phyloP scores from a whole-genome alignment of 2,888 invertebrate species.

The Malthinus seriepunctatus region DNA sequence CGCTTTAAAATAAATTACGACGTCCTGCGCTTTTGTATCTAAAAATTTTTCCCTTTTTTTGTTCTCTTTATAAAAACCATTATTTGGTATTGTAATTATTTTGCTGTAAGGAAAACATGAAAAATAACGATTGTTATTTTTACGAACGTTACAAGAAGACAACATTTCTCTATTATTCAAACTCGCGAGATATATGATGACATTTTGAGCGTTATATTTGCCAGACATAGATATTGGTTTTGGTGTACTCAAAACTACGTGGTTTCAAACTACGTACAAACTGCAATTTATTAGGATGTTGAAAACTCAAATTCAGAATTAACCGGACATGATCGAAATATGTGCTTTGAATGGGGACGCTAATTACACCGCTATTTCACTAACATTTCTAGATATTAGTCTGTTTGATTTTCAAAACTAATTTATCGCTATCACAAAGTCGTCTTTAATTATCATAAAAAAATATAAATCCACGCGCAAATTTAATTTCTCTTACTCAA shows the following conservation, averaged over 20 bases:
- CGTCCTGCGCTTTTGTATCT: too few species aligned
- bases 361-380: slow-evolving; percentile 40
- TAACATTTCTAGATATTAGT: slow-evolving; percentile 27
- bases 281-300: slow-evolving; percentile 44
- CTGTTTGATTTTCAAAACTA: slow-evolving; percentile 12
- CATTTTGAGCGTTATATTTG: slow-evolving; percentile 22
- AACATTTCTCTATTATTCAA: slow-evolving; percentile 24
- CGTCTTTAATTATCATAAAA: neutral
- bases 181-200: slow-evolving; percentile 24
- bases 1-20: too few species aligned
- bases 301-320: slow-evolving; percentile 44
- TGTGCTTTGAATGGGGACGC: slow-evolving; percentile 43
- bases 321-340: slow-evolving; percentile 47
- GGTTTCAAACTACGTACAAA: slow-evolving; percentile 41
- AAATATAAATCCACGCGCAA: neutral
- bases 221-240: slow-evolving; percentile 27
- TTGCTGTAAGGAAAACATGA: too few species aligned
- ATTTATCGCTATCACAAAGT: too few species aligned
- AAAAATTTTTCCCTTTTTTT: too few species aligned
- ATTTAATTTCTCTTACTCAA: neutral
- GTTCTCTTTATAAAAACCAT: too few species aligned
- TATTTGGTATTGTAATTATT: too few species aligned
- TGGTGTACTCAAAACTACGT: slow-evolving; percentile 34
- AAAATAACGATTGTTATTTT: too few species aligned
- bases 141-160: slow-evolving; percentile 7